Evolutionary conservation across 2,888 invertebrate genomes (phyloP), one percentile per base, ranked within the genome.

Genomic region (Ectemnius continuus): DNA sequence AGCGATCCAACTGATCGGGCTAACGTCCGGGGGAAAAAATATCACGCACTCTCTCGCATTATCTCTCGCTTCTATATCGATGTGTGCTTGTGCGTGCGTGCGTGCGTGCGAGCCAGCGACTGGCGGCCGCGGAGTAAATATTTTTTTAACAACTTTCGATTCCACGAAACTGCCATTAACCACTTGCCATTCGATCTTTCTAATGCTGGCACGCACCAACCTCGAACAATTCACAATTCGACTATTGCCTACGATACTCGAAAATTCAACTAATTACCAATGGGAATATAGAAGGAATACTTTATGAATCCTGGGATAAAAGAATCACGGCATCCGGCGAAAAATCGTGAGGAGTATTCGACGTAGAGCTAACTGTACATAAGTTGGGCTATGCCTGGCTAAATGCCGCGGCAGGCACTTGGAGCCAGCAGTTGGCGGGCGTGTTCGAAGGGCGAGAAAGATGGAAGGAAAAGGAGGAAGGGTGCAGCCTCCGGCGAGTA

Each of bases 361-460:
- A 85, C 84, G 85, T 84, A 85, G 84, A 84, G 85, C 84, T 86
- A 88, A 89, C 87, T 87, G 88, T 89, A 87, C 87, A 86, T 84
- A 88, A 89, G 86, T 89, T 90, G 85, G 87, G 85, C 88, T 88
- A 87, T 85, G 88, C 84, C 81, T 83, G 84, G 84, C 83, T 87
- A 87, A 88, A 88, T 85, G 86, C 80, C 82, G 81, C 77, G 82
- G 75, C 82, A 83, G 81, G 84, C 83, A 69, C 70, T 67, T 67
- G 14, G 36, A 36, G 56, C 59, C 36, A 70, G 75, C 73, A 70
- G 79, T 16, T 14, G n/a, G 52, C 52, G 80, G 79, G 79, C 79
- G 67, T 76, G 78, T 66, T 75, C 36, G 68, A 23, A 64, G 56
- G 52, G 65, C 36, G 67, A 52, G 66, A 16, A 36, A 66, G 72